Conservation (phyloP, 2,888 invertebrate species). For the Peribatodes rhomboidaria region DNA sequence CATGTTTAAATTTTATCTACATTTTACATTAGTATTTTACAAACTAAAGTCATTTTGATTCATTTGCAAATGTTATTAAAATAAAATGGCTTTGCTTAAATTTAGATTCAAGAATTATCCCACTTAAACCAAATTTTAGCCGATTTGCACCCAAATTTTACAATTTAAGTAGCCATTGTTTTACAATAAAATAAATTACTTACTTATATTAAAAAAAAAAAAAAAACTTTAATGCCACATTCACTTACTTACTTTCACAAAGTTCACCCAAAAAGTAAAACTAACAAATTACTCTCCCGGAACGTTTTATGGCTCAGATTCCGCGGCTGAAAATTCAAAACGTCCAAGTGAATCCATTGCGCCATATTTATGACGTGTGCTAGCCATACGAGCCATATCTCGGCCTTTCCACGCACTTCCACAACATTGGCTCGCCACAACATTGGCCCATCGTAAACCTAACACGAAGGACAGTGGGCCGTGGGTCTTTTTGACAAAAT, state of each 20-base stretch:
- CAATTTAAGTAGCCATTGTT: too few species aligned
- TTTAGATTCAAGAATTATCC: too few species aligned
- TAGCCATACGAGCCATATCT: conserved; percentile 70
- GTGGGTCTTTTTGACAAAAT: conserved; percentile 61
- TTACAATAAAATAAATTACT: too few species aligned
- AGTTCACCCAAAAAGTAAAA: background rate
- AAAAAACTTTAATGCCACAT: background rate
- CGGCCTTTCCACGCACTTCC: conserved; percentile 76
- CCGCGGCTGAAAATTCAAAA: conserved; percentile 58
- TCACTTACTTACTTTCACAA: background rate
- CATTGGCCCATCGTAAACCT: conserved; percentile 76
- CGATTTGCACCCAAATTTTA: too few species aligned
- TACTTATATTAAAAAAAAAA: too few species aligned
- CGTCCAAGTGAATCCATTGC: conserved; percentile 61
- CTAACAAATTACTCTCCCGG: conserved; percentile 20
- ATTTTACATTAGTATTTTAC: too few species aligned
- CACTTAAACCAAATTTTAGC: too few species aligned
- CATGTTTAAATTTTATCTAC: too few species aligned
- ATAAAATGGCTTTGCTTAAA: too few species aligned
- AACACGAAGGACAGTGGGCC: conserved; percentile 69
- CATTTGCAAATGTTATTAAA: too few species aligned
- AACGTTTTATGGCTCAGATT: conserved; percentile 22
- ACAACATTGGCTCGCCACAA: conserved; percentile 78
- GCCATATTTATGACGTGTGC: conserved; percentile 75
- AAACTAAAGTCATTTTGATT: too few species aligned